Evolutionary conservation across 2,888 invertebrate genomes (phyloP).

Genomic region (Cecidostiba fungosa): DNA sequence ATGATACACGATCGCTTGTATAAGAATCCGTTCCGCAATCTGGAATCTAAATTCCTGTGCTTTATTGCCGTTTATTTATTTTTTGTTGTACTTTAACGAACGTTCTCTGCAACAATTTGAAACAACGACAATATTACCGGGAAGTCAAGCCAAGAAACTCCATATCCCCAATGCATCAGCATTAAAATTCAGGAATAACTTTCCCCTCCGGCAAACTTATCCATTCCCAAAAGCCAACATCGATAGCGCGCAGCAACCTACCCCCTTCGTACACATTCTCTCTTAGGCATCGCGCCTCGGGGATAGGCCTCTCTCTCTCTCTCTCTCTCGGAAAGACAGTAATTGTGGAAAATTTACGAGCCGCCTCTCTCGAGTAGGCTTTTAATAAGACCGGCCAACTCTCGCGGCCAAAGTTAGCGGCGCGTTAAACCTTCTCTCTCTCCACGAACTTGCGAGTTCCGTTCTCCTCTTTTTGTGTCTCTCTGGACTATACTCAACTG

Average conservation of each 20-base stretch:
- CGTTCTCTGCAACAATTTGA: no score
- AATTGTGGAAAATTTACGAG: conserved; percentile 58
- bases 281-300: neutral
- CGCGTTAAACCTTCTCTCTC: conserved; percentile 52
- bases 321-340: conserved; percentile 45
- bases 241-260: neutral
- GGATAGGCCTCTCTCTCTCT: neutral
- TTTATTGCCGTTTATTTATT: no score
- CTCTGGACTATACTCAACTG: neutral
- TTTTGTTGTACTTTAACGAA: no score
- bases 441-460: conserved; percentile 23
- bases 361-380: conserved; percentile 50
- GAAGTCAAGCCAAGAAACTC: no score
- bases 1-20: neutral
- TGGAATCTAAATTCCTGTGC: no score
- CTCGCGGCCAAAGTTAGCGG: conserved; percentile 49
- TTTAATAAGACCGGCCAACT: conserved; percentile 58
- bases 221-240: conserved; percentile 1
- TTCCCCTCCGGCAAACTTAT: neutral
- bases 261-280: neutral
- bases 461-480: conserved; percentile 14
- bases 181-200: neutral
- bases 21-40: no score
- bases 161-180: neutral
- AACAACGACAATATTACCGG: no score